Percentiles rank a stretch among this genome's conserved stretches.
Conservation (phyloP, 2,113 vertebrate species). For the Sialia sialis region DNA sequence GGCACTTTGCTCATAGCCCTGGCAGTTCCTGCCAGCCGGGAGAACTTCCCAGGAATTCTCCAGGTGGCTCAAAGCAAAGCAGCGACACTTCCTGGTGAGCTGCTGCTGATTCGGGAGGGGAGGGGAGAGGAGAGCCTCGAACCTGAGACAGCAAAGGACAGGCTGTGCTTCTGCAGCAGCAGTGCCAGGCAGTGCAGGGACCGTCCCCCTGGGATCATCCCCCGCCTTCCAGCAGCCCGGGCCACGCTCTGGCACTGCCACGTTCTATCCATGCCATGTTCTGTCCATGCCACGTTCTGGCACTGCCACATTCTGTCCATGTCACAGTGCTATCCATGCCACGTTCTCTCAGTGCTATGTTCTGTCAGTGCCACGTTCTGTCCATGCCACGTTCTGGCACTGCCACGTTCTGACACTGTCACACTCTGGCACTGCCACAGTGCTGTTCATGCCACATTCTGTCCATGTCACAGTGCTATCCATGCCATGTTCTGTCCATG, state of each 20-base stretch:
- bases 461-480: too few relatives aligned
- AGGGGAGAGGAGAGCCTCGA: background rate
- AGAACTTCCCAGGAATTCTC: background rate
- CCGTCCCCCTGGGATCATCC: background rate
- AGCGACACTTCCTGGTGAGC: background rate
- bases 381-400: too few relatives aligned
- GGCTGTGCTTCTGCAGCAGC: background rate
- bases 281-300: too few relatives aligned
- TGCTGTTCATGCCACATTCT: too few relatives aligned
- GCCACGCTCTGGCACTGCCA: background rate
- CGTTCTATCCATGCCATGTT: background rate
- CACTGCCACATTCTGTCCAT: too few relatives aligned
- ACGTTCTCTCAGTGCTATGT: too few relatives aligned
- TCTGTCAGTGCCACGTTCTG: too few relatives aligned
- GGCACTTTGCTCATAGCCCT: accelerated
- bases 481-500: too few relatives aligned
- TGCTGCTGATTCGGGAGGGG: background rate
- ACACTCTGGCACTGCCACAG: too few relatives aligned
- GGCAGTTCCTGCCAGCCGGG: background rate
- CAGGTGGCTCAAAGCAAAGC: background rate
- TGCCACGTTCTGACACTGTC: too few relatives aligned
- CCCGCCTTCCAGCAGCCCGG: background rate
- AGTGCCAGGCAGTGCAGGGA: background rate
- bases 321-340: too few relatives aligned
- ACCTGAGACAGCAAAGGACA: background rate